Evolutionary conservation across 2,797 vertebrate species (phyloP), one percentile per base, ranked within the genome.

Genomic region (Lates japonicus): DNA sequence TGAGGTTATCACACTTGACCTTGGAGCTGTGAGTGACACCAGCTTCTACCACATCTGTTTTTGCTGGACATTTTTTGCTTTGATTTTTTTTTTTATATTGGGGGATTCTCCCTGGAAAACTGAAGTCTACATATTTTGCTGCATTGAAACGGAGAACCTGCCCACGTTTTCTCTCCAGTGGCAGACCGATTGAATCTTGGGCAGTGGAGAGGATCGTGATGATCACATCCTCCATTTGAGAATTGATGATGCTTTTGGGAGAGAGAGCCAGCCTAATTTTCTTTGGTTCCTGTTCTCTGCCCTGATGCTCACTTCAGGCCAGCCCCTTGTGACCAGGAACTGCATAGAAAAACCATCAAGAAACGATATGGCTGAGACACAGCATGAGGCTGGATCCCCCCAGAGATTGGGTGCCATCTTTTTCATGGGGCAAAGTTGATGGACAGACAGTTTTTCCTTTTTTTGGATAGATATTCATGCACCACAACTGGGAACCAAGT

Each of bases 211-310:
- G 90, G 94, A 93, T 92, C 87, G 94, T 93, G 93, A 92, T 92
- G 93, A 94, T 94, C 88, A 78, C 90, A 89, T 91, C 87, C 87
- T 92, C 86, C 77, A 73, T 29, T 41, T 78, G 88, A 95, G 94
- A 95, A 95, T 94, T 87, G 84, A 41, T 92, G 94, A 93, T 94
- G 90, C 80, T 61, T 92, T 78, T 57, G 42, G 75, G 64, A 70
- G 89, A 85, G 90, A 93, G 70, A 83, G 83, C 82, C 89, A 70
- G 87, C 92, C 91, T 92, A 93, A 39, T 72, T 31, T 11, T 86
- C 77, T 82, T 71, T 25, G 64, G 91, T 83, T 87, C 64, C 49
- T 37, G 61, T 67, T 82, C 68, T 85, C 85, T 79, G 78, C 77
- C 85, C 87, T 74, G 89, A 94, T 85, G 91, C 82, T 84, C 49